These are phyloP conservation scores for Bombus sibiricus DNA, from an alignment of 1,140 invertebrate genomes.

Conservation along the genomic window DNA sequence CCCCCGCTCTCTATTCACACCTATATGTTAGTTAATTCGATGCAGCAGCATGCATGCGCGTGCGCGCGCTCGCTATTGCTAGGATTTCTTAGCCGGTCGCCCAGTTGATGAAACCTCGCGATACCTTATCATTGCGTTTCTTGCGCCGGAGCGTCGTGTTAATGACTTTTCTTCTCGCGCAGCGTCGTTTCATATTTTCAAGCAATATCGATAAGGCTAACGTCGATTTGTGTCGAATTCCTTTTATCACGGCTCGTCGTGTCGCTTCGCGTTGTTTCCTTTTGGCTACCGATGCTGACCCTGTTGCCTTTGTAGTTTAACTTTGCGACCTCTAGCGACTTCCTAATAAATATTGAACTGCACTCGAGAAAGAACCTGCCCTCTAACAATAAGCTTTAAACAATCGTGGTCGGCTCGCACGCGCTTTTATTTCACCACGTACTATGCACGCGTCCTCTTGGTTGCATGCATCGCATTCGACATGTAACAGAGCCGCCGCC, in stretches of 20 bases:
- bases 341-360: conserved; percentile 57
- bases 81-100: conserved; percentile 1
- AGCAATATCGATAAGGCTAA: conserved; percentile 47
- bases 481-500: no score
- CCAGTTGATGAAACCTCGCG: conserved; percentile 26
- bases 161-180: conserved; percentile 44
- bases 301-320: conserved; percentile 33
- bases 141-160: conserved; percentile 32
- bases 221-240: conserved; percentile 33
- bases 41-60: background rate
- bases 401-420: background rate
- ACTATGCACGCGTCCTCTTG: background rate
- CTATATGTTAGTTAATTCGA: conserved; percentile 28
- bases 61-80: background rate
- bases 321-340: conserved; percentile 42
- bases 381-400: conserved; percentile 3
- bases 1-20: conserved; percentile 4
- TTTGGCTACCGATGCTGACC: background rate
- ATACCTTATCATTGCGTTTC: conserved; percentile 44
- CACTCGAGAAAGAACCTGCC: conserved; percentile 5
- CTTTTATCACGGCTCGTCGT: background rate
- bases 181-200: conserved; percentile 32
- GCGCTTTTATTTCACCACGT: conserved; percentile 24
- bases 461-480: background rate
- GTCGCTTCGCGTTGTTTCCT: background rate